Evolutionary conservation across 2,888 invertebrate genomes (phyloP).

Genomic region (Agrotis puta): DNA sequence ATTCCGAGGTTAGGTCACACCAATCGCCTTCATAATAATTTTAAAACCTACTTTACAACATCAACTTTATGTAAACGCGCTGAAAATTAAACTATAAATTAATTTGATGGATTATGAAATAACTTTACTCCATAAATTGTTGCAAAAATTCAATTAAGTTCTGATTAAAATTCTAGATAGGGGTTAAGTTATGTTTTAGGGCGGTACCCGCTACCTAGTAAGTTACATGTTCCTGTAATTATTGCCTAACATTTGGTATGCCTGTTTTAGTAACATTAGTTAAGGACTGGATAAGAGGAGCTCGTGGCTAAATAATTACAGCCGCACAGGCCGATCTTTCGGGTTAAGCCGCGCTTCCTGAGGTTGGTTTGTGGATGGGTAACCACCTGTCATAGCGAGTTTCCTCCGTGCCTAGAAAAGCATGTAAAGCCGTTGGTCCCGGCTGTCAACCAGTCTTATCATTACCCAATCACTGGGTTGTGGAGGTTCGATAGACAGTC

Average conservation of each 20-base stretch:
- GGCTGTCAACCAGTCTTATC: neutral
- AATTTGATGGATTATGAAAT: conserved; percentile 9
- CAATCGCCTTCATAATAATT: neutral
- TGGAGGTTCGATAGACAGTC: neutral
- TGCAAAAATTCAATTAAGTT: conserved; percentile 30
- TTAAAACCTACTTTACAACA: conserved; percentile 6
- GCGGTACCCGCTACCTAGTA: neutral
- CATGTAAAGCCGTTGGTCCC: no score
- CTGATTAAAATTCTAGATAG: conserved; percentile 12
- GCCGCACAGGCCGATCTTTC: no score
- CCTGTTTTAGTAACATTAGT: neutral
- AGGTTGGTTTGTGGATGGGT: no score
- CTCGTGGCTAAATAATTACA: no score
- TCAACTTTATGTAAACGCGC: neutral
- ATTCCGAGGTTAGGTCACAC: neutral
- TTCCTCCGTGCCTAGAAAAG: no score
- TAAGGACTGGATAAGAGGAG: no score
- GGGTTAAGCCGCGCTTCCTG: no score
- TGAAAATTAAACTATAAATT: conserved; percentile 44
- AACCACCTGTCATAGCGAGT: no score
- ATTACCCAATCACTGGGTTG: no score
- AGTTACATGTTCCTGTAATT: neutral
- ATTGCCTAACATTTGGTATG: neutral
- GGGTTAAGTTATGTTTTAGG: neutral
- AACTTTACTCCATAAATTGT: conserved; percentile 25